Conservation (phyloP, 2,888 invertebrate species). For the Keiferia lycopersicella region DNA sequence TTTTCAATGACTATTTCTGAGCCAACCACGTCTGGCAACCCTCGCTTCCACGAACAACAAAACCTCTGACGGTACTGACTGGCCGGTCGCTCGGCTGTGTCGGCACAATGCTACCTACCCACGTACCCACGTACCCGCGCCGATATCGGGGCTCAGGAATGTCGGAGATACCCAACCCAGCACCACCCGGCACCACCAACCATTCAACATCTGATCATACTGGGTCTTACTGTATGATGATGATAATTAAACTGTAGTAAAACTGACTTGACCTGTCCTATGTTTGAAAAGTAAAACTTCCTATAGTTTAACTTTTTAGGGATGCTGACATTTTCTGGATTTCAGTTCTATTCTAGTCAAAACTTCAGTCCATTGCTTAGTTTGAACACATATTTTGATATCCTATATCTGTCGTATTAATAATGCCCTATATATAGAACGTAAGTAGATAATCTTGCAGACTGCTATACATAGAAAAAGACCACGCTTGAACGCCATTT, state of each 20-base stretch:
- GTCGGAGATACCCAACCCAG: constrained; percentile 27
- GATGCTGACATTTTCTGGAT: too few relatives aligned
- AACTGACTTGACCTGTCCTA: too few relatives aligned
- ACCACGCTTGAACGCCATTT: not conserved
- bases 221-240: not conserved
- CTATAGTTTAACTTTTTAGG: too few relatives aligned
- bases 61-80: constrained; percentile 39
- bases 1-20: not conserved
- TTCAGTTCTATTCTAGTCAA: too few relatives aligned
- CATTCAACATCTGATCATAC: not conserved
- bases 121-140: constrained; percentile 42
- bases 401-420: too few relatives aligned
- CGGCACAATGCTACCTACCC: constrained; percentile 41
- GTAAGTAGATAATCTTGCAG: not conserved
- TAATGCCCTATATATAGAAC: not conserved
- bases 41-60: constrained; percentile 68
- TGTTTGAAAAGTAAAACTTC: too few relatives aligned
- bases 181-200: constrained; percentile 20
- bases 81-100: constrained; percentile 35
- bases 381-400: too few relatives aligned
- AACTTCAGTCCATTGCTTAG: not conserved
- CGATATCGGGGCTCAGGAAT: constrained; percentile 16
- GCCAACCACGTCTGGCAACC: not conserved
- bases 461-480: not conserved
- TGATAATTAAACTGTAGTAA: not conserved